Base-by-base conservation (phyloP, 2,888 invertebrate species). In the Brachyptera risi region DNA sequence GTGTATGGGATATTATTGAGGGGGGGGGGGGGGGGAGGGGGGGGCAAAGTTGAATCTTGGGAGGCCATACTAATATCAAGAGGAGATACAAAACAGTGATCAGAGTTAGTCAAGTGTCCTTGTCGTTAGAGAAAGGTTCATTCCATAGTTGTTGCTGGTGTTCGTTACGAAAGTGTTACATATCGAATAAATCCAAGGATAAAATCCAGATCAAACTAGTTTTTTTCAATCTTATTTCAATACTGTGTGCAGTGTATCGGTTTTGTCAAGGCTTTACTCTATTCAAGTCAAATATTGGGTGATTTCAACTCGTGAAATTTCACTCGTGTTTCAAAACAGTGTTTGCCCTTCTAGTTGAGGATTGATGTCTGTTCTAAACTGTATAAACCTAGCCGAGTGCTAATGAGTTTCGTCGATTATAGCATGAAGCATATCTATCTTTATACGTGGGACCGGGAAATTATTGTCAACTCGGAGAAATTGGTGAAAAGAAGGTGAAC, bases 381-480 rank as follows among this genome's bases (percentile, higher is more conserved):
- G n/a, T n/a, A n/a, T n/a, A n/a, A n/a, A 26, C 27, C 15, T 31
- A n/a, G 31, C 35, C 37, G 54, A 56, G 60, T 60, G 51, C 64
- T 47, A 50, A 65, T 65, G 65, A 37, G 58, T 56, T 42, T 42
- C 42, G 38, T 59, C 40, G 56, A 50, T 61, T 59, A 56, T 81
- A 81, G 82, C 78, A 82, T 83, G 82, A 80, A 79, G 81, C 88
- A 86, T 85, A 85, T 85, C 80, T 91, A 91, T 83, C 87, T 85
- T 78, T 90, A 89, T 85, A 90, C 90, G 81, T 92, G 92, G 92
- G 92, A 90, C 80, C 87, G 88, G 80, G 91, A 92, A 81, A 92
- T 92, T 78, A 88, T 92, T 79, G 86, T 92, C 81, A 92, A 92
- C 80, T 92, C 92, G 76, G 91, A 92, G 77, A 92, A 92, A 81